Base-by-base conservation (phyloP, 1,140 invertebrate genomes). In the Batillaria attramentaria region DNA sequence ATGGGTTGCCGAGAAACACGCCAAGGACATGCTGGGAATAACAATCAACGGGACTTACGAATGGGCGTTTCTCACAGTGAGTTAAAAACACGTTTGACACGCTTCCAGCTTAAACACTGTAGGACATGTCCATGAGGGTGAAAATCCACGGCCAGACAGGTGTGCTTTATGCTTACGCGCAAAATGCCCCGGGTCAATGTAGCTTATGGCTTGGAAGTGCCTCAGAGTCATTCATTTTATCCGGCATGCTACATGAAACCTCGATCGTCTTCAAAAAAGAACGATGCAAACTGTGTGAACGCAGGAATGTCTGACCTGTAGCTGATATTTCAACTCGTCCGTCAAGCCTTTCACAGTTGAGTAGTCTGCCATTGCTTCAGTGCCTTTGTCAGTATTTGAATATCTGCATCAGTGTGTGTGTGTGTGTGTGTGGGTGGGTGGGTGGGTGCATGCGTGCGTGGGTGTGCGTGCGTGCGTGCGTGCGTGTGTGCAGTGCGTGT, bases 31-130 rank as follows among this genome's bases (percentile, higher is more conserved):
- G 18, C 24, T 70, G 50, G 76, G 77, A 1, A 28, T 70, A 16
- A 2, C 41, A 1, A 20, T 70, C 37, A 78, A 70, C 50, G 46
- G 20, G 33, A 78, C 77, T 37, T 70, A 35, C 33, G 73, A 75
- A 37, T 75, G 65, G 68, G 65, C 41, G 20, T 70, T 78, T 39
- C 46, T n/a, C 42, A 57, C 46, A 33, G 50, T 78, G 50, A 50
- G 66, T 39, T 54, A 24, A 60, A 18, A 50, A 24, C 10, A 13
- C 10, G 46, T 13, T 50, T 50, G 13, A 50, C 24, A 24, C 10
- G 46, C 46, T 50, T 13, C n/a, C n/a, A 50, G 13, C 46, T 13
- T 50, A 24, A 50, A 13, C 10, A 13, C 24, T 50, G 46, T 50
- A 50, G 13, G 46, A 50, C 24, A 24, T 13, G 46, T 13, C 24